These are phyloP conservation scores for Spilogale gracilis DNA, from an alignment of 2,113 vertebrate genomes.

Conservation along the genomic window DNA sequence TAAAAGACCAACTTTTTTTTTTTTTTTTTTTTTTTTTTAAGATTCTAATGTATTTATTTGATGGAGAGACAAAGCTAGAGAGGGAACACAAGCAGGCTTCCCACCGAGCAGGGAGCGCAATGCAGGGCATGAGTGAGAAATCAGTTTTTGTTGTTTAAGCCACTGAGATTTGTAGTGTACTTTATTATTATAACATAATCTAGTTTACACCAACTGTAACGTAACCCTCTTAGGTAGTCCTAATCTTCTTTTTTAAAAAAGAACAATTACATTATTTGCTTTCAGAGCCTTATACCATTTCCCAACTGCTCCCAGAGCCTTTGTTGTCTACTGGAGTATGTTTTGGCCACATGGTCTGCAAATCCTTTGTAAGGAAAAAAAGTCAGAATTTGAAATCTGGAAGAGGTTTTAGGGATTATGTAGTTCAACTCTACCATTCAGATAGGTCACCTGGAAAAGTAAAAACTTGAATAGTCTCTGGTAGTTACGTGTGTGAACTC, in stretches of 20 bases:
- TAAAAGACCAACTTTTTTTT: no score
- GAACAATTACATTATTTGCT: background rate
- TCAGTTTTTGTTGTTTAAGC: background rate
- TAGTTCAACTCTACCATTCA: background rate
- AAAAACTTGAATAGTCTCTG: background rate
- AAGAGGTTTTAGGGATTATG: background rate
- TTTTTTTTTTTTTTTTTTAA: no score
- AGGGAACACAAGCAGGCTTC: no score
- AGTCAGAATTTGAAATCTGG: background rate
- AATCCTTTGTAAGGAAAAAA: background rate
- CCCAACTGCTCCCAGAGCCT: background rate
- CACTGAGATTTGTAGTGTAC: background rate
- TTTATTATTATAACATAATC: background rate
- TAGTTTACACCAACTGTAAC: background rate
- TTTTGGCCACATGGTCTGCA: background rate
- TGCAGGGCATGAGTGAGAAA: background rate
- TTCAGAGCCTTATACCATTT: background rate
- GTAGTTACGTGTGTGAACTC: background rate
- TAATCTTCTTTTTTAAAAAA: background rate
- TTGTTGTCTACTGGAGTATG: rapidly evolving
- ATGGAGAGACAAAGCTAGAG: no score
- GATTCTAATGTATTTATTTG: no score
- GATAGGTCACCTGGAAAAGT: background rate
- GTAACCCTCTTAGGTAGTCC: background rate
- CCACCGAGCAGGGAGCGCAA: no score